Percentiles rank a stretch among this genome's conserved stretches.
These are phyloP conservation scores for Cosmorhoe ocellata DNA, from an alignment of 2,888 invertebrate species.

Conservation along the genomic window DNA sequence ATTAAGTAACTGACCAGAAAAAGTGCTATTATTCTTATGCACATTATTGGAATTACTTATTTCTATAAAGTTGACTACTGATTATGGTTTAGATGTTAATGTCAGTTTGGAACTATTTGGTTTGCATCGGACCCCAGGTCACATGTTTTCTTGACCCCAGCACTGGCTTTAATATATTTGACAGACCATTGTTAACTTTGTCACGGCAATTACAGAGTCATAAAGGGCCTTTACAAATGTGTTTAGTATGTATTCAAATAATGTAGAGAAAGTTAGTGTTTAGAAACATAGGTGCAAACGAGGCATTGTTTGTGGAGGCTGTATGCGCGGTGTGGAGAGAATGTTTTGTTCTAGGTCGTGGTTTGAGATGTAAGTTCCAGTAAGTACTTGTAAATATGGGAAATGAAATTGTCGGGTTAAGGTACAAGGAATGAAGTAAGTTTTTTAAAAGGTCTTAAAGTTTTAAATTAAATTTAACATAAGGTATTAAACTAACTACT, in stretches of 20 bases:
- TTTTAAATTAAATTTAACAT: too few relatives aligned
- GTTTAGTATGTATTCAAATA: constrained; percentile 35
- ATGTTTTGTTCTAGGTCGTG: constrained; percentile 21
- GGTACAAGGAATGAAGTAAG: too few relatives aligned
- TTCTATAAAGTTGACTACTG: too few relatives aligned
- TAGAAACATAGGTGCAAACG: constrained; percentile 43
- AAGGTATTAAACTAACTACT: too few relatives aligned
- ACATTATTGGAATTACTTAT: too few relatives aligned
- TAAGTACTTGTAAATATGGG: not conserved
- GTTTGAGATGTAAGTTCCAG: not conserved
- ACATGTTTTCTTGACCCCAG: constrained; percentile 13
- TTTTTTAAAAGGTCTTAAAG: too few relatives aligned
- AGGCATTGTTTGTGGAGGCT: constrained; percentile 41
- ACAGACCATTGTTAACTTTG: constrained; percentile 26
- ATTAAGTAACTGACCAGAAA: too few relatives aligned
- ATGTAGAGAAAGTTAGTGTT: constrained; percentile 50
- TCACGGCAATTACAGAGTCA: constrained; percentile 31
- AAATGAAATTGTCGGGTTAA: not conserved
- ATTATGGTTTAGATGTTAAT: too few relatives aligned
- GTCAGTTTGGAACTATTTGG: too few relatives aligned
- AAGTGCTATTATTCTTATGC: too few relatives aligned
- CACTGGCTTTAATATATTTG: constrained; percentile 15
- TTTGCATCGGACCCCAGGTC: not conserved
- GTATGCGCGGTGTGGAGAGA: constrained; percentile 26
- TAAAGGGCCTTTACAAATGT: constrained; percentile 36